Evolutionary conservation across 1,140 invertebrate species (phyloP).

Genomic region (Dolichoris vasculosae): DNA sequence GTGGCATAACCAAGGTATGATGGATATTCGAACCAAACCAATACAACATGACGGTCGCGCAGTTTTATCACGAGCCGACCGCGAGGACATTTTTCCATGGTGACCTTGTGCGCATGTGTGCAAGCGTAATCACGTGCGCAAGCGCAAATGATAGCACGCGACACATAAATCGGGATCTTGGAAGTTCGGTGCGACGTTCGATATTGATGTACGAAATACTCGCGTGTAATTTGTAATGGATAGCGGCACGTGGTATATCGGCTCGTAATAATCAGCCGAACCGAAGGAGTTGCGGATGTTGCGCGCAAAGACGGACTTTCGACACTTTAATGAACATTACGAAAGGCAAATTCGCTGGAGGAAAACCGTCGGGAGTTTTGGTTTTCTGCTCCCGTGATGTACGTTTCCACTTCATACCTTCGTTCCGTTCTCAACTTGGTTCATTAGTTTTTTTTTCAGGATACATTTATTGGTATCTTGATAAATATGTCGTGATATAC

Average conservation of each 20-base stretch:
- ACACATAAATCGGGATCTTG: slow-evolving; percentile 42
- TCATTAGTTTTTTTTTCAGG: neutral
- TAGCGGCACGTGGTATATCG: neutral
- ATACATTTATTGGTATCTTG: neutral
- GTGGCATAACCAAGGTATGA: slow-evolving; percentile 11
- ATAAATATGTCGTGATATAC: neutral
- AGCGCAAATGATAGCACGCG: neutral
- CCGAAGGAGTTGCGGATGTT: neutral
- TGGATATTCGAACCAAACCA: neutral
- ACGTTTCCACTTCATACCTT: neutral
- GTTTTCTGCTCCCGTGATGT: neutral
- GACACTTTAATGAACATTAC: neutral
- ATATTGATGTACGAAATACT: neutral
- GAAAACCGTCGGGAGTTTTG: neutral
- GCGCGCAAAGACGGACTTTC: too few species aligned
- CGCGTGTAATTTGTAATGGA: slow-evolving; percentile 35
- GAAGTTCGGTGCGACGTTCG: slow-evolving; percentile 6
- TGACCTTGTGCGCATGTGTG: neutral
- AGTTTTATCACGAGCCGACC: slow-evolving; percentile 10
- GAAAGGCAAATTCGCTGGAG: neutral
- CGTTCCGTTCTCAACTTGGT: neutral
- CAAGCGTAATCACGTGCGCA: neutral
- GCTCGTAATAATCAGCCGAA: too few species aligned
- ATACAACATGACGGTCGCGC: slow-evolving; percentile 2
- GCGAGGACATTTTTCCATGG: neutral